Conservation (phyloP, 2,888 invertebrate genomes). For the Ypsolopha sequella region DNA sequence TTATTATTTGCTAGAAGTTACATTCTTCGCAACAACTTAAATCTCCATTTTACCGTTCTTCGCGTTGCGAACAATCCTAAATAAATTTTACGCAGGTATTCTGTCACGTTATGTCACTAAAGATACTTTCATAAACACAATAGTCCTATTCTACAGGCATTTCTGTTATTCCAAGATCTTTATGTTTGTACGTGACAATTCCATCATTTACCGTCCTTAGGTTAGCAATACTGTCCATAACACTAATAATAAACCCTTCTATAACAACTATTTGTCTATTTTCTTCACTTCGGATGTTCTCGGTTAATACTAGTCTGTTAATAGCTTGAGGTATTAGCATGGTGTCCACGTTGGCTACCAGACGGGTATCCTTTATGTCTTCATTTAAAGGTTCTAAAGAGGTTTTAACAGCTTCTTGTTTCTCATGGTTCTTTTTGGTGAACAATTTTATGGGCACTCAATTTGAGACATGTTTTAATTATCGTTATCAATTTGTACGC, state of each 20-base stretch:
- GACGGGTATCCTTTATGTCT: constrained; percentile 40
- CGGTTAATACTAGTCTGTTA: constrained; percentile 41
- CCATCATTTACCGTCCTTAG: constrained; percentile 14
- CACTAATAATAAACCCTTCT: constrained; percentile 28
- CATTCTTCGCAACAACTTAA: no score
- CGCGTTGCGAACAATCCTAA: no score
- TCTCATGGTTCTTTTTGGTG: constrained; percentile 15
- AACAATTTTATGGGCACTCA: constrained; percentile 14
- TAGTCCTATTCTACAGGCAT: constrained; percentile 1
- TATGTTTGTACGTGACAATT: constrained; percentile 34
- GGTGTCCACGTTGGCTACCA: constrained; percentile 23
- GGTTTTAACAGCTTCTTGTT: constrained; percentile 20
- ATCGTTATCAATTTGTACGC: background rate
- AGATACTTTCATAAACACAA: no score
- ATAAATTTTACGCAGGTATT: no score
- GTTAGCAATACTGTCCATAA: constrained; percentile 25
- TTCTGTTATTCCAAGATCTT: constrained; percentile 8
- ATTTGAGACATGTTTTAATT: constrained; percentile 1
- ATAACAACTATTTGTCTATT: constrained; percentile 38
- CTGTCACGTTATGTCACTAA: no score
- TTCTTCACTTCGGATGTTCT: constrained; percentile 28
- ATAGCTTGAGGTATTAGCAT: constrained; percentile 47
- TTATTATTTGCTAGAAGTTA: no score
- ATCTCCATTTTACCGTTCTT: no score
- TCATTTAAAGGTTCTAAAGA: constrained; percentile 37